Evolutionary conservation across 2,797 vertebrate genomes (phyloP).

Genomic region (Alcedo atthis): DNA sequence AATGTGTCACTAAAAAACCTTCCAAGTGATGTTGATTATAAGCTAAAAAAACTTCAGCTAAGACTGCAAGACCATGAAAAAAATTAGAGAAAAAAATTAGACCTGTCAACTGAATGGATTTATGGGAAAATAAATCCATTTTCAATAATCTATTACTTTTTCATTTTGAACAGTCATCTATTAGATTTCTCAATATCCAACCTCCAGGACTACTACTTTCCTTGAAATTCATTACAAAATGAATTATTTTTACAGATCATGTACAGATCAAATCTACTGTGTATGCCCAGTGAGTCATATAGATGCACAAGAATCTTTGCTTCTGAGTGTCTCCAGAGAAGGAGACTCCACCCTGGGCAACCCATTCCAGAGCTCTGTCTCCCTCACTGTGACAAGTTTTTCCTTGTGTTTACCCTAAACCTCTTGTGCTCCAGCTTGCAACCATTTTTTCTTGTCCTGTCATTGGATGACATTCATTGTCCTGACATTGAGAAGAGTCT

Average conservation of each 20-base stretch:
- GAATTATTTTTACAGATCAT: not conserved
- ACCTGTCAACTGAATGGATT: not conserved
- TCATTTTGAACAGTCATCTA: not conserved
- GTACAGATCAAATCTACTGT: not conserved
- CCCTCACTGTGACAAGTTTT: too few relatives aligned
- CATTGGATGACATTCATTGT: too few relatives aligned
- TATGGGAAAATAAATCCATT: not conserved
- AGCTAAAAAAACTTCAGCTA: not conserved
- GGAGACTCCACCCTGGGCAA: too few relatives aligned
- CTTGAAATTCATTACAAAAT: not conserved
- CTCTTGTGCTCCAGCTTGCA: too few relatives aligned
- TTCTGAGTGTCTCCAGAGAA: not conserved
- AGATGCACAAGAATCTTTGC: not conserved
- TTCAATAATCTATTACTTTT: not conserved
- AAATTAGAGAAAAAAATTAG: not conserved
- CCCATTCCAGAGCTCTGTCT: too few relatives aligned
- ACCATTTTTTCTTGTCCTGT: too few relatives aligned
- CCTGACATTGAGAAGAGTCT: too few relatives aligned
- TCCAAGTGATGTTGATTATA: not conserved
- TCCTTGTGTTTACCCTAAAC: too few relatives aligned
- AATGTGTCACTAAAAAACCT: rapidly evolving
- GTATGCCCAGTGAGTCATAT: not conserved
- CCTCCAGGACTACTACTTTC: not conserved
- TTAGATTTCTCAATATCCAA: not conserved
- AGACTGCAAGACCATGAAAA: not conserved